Base-by-base conservation (phyloP, 2,888 invertebrate species). In the Beris chalybata region DNA sequence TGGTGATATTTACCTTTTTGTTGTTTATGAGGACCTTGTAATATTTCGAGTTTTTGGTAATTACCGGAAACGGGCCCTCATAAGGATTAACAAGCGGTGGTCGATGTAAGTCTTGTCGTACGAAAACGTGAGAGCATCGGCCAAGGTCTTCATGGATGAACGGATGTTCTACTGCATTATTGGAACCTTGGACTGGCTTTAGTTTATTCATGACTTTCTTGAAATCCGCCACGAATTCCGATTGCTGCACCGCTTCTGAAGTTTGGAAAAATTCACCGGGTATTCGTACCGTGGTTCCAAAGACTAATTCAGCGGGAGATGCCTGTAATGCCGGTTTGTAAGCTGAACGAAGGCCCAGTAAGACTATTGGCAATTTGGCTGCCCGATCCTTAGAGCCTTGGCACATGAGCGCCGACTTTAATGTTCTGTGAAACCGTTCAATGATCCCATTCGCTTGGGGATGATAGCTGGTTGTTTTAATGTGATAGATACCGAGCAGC, bases 361-460 rank as follows among this genome's bases (percentile, higher is more conserved):
- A 67, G 3, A 79, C 73, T 6, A 71, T 69, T 0, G 77, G 77
- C 5, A 79, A 71, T 4, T 65, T 63, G 7, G 71, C 70, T 3
- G 69, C 53, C 76, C 78, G 78, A 29, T 69, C 56, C 7, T 68
- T 59, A 1, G 59, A 64, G 1, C 68, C 59, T 30, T 74, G 73
- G 54, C 73, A 71, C 57, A 45, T 73, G 11, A 78, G 65, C 0
- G 81, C 75, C 0, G 78, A 73, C 71, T 78, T 81, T 57, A 81
- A 66, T 11, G 74, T 73, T 1, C 81, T 70, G 67, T 82, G 80
- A 59, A 76, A 74, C 5, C 79, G 68, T 67, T 81, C 78, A 3
- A 81, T 72, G 64, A 78, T 72, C 0, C 79, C 79, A 57, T 81
- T 80, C 0, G 76, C 71, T 47, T 73, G 70, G n/a, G 80, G 77